Percentiles rank a stretch among this genome's conserved stretches.
These are phyloP conservation scores for Lethenteron reissneri DNA, from an alignment of 2,113 vertebrate species.

Conservation along the genomic window DNA sequence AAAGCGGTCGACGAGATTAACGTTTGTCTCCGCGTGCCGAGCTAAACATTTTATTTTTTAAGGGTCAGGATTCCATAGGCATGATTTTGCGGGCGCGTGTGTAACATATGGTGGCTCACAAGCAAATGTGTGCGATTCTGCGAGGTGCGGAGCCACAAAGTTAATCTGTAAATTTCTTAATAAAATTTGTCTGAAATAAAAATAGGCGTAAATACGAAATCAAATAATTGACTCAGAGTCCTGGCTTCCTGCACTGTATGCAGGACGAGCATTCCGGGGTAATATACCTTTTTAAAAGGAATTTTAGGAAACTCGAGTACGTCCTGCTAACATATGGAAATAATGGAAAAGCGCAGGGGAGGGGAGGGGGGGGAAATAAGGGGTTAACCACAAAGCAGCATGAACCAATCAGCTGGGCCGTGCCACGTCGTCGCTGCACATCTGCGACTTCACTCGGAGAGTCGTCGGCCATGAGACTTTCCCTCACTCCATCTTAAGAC, in stretches of 20 bases:
- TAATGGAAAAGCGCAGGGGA: background rate
- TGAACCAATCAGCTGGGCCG: conserved; percentile 5
- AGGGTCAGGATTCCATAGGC: too few species aligned
- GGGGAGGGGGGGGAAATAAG: background rate
- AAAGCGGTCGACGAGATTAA: too few species aligned
- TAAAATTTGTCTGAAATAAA: too few species aligned
- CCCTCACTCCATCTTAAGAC: background rate
- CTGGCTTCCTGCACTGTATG: background rate
- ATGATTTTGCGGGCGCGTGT: too few species aligned
- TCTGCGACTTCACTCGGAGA: background rate
- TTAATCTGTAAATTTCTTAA: too few species aligned
- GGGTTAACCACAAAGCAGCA: conserved; percentile 3
- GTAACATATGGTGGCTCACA: too few species aligned
- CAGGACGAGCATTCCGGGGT: background rate
- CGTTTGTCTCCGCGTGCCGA: too few species aligned
- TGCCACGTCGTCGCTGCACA: conserved; percentile 2
- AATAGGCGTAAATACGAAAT: background rate
- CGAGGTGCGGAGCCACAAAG: too few species aligned
- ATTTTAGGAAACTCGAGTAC: background rate
- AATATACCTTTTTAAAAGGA: conserved; percentile 1
- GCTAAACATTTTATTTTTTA: too few species aligned
- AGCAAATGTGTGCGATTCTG: too few species aligned
- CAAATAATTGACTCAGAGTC: background rate
- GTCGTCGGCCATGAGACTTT: too few species aligned
- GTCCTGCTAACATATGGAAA: background rate